phyloP scores from a whole-genome alignment of 2,797 vertebrate species.

The Anguilla anguilla region DNA sequence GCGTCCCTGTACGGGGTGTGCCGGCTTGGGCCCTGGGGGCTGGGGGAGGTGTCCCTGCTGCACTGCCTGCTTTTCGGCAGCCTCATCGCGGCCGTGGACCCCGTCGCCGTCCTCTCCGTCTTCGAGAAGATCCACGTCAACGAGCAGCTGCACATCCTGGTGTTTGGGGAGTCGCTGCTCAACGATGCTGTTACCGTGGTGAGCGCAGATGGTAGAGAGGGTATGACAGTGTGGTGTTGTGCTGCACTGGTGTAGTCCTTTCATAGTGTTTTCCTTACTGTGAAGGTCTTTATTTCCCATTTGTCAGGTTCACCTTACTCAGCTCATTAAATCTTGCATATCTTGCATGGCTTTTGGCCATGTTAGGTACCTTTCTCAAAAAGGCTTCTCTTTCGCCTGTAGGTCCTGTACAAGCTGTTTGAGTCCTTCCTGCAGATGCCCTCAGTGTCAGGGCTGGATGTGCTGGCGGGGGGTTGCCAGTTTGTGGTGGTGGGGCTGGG shows the following conservation, averaged over 20 bases:
- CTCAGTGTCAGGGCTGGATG: conserved; percentile 64
- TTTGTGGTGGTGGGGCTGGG: conserved; percentile 79
- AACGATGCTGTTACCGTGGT: conserved; percentile 83
- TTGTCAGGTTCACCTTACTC: too few relatives aligned
- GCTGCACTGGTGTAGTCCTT: neutral
- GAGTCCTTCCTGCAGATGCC: conserved; percentile 79
- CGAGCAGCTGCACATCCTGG: conserved; percentile 82
- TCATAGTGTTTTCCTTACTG: neutral
- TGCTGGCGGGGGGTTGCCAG: conserved; percentile 71
- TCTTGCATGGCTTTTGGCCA: neutral
- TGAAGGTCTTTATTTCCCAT: neutral
- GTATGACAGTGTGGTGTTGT: neutral
- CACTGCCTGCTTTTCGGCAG: conserved; percentile 83
- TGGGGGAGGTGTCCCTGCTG: conserved; percentile 77
- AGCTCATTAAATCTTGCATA: neutral
- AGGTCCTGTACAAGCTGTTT: conserved; percentile 84
- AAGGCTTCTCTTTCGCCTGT: conserved; percentile 2
- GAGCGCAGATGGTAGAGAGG: conserved; percentile 42
- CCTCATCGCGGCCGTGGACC: conserved; percentile 79
- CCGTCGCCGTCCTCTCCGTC: conserved; percentile 78
- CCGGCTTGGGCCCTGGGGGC: conserved; percentile 68
- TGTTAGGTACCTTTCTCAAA: neutral
- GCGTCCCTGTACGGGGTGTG: conserved; percentile 81
- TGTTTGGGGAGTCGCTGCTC: conserved; percentile 83
- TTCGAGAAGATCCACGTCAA: conserved; percentile 88